These are phyloP conservation scores for Dasyornis broadbenti DNA, from an alignment of 2,113 vertebrate species.

Conservation along the genomic window DNA sequence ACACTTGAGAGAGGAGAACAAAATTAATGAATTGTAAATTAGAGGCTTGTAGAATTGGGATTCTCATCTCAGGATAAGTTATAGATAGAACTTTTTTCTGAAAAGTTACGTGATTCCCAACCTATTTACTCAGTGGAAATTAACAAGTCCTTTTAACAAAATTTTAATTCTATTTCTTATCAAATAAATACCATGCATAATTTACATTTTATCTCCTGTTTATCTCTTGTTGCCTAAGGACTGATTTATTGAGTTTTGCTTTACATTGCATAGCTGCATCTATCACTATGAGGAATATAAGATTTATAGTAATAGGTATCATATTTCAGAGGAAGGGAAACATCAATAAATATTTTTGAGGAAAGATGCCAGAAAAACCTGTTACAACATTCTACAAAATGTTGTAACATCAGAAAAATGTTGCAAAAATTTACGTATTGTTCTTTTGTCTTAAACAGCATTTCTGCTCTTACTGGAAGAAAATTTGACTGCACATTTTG, in stretches of 20 bases:
- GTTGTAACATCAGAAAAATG: neutral
- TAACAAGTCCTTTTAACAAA: neutral
- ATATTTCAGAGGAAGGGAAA: neutral
- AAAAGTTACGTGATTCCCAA: neutral
- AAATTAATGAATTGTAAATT: neutral
- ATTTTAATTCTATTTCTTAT: neutral
- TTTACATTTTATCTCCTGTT: neutral
- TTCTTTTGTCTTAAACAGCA: neutral
- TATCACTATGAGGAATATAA: neutral
- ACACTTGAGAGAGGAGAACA: neutral
- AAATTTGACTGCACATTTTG: neutral
- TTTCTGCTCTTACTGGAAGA: neutral
- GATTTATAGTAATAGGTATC: neutral
- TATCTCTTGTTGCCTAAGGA: neutral
- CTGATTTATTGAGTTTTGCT: neutral
- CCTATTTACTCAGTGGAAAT: neutral
- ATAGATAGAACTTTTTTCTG: neutral
- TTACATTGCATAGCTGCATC: neutral
- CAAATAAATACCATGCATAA: neutral
- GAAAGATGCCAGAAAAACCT: neutral
- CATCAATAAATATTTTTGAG: neutral
- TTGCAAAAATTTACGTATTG: neutral
- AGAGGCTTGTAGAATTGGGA: rapidly evolving
- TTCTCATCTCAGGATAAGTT: neutral
- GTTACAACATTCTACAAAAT: neutral